phyloP scores from a whole-genome alignment of 2,113 vertebrate species.

The Capricornis sumatraensis region DNA sequence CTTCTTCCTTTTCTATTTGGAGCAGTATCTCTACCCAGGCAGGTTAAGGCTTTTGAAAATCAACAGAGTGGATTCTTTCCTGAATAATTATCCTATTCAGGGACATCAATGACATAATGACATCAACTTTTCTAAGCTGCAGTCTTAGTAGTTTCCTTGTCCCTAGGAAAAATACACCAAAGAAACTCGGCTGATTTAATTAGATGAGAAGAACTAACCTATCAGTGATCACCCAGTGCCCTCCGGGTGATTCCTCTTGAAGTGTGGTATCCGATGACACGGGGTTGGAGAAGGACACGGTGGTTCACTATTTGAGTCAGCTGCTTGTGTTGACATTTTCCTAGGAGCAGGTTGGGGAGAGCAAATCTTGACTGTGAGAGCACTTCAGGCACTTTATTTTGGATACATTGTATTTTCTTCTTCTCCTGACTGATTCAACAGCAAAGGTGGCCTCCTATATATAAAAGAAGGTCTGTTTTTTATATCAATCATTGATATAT shows the following conservation, averaged over 20 bases:
- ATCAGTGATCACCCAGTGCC: not conserved
- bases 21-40: not conserved
- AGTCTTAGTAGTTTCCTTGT: slow-evolving; percentile 10
- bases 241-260: not conserved
- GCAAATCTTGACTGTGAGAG: not conserved
- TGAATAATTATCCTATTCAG: not conserved
- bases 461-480: not conserved
- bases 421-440: not conserved
- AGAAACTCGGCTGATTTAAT: slow-evolving; percentile 16
- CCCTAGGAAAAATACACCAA: not conserved
- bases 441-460: not conserved
- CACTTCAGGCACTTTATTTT: not conserved
- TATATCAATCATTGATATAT: not conserved
- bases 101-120: not conserved
- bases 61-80: not conserved
- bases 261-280: not conserved
- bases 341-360: not conserved
- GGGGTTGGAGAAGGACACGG: not conserved
- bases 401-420: not conserved
- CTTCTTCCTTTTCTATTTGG: not conserved
- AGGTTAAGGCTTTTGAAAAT: slow-evolving; percentile 31
- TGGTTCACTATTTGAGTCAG: not conserved
- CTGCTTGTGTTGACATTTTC: not conserved
- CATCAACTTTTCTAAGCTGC: slow-evolving; percentile 2
- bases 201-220: not conserved